Evolutionary conservation across 1,140 invertebrate species (phyloP).

Genomic region (Vanessa atalanta): DNA sequence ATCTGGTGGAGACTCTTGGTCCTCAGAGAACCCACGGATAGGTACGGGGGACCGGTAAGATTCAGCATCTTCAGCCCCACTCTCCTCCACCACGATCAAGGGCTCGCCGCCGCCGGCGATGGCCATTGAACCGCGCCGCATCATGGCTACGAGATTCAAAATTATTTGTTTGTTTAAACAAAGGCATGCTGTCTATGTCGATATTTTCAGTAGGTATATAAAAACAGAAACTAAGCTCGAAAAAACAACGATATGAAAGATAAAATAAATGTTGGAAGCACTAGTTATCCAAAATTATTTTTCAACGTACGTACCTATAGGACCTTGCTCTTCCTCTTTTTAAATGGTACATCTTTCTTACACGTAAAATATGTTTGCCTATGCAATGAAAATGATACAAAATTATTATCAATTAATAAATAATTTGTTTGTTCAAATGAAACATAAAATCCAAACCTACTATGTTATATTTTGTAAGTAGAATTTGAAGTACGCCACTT

Average conservation of each 20-base stretch:
- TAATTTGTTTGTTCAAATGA: not conserved
- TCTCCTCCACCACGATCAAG: conserved; percentile 90
- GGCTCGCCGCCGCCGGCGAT: conserved; percentile 82
- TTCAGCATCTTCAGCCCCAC: conserved; percentile 85
- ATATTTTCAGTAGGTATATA: too few relatives aligned
- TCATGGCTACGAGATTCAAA: conserved; percentile 55
- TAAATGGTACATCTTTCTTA: not conserved
- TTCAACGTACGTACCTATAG: not conserved
- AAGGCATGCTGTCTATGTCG: too few relatives aligned
- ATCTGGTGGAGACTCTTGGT: conserved; percentile 88
- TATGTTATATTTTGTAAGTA: not conserved
- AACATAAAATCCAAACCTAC: too few relatives aligned
- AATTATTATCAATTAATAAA: not conserved
- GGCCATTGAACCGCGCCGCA: conserved; percentile 76
- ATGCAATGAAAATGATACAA: too few relatives aligned
- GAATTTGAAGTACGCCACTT: conserved; percentile 13
- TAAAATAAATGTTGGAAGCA: too few relatives aligned
- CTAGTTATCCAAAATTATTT: not conserved
- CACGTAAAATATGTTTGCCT: not conserved
- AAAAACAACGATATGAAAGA: too few relatives aligned
- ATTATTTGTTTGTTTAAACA: too few relatives aligned
- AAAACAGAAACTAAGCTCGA: too few relatives aligned
- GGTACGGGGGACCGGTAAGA: conserved; percentile 80
- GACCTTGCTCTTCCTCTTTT: not conserved
- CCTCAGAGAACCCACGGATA: conserved; percentile 81